Base-by-base conservation (phyloP, 2,113 vertebrate species). In the Haliaeetus leucogaster region DNA sequence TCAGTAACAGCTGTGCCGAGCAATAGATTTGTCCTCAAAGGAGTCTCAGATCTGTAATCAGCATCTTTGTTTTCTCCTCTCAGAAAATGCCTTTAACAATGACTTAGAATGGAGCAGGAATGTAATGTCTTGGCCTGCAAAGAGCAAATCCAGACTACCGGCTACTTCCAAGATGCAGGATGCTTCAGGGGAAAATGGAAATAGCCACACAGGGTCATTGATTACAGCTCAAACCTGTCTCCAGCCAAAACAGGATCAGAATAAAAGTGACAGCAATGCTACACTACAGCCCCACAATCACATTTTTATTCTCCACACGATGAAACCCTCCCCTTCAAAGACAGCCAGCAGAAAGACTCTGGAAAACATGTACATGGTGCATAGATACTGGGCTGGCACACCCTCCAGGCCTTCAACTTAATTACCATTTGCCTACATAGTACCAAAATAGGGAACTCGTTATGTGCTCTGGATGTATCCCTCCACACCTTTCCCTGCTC, bases 401-500 rank as follows among this genome's bases (percentile, higher is more conserved):
- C 16, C 55, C 42, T 34, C 47, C 2, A 1, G n/a, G 34, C 36
- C 79, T 27, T 11, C 29, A 15, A 6, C 52, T 40, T 10, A 20
- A 48, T 43, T 13, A 34, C 36, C 38, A 4, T 43, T 25, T 27
- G 45, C 77, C 53, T 55, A 1, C 45, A 13, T 0, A 18, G 79
- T 11, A 23, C 40, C 62, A 25, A 20, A 30, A 48, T 2, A 85
- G 30, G 32, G 55, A 52, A 38, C 47, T 25, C 9, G 4, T 16
- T 3, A 20, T 0, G 34, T 8, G 21, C 73, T 53, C 40, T 6
- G 25, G 16, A 10, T 26, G 8, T 4, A 2, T 6, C 62, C 40
- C 59, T 47, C 81, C 38, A 30, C 14, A 0, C 8, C 84, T 6
- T 48, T 11, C 77, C 52, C 66, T 63, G 36, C 61, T 82, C 88